Evolutionary conservation across 2,113 vertebrate genomes (phyloP).

Genomic region (Entelurus aequoreus): DNA sequence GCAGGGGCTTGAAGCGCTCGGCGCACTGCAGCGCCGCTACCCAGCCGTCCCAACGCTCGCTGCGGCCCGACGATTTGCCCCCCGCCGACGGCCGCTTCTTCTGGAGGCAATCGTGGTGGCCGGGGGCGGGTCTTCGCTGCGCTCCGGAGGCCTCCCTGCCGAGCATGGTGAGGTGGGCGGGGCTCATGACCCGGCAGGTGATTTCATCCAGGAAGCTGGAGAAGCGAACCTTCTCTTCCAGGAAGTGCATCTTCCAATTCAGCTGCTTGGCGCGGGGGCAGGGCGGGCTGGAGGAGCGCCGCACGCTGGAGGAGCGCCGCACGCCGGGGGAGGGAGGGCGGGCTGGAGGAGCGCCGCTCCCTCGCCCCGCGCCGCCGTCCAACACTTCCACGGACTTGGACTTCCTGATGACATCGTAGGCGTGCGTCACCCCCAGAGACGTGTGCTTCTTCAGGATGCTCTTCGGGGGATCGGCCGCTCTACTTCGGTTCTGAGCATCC

Average conservation of each 20-base stretch:
- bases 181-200: constrained; percentile 74
- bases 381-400: constrained; percentile 69
- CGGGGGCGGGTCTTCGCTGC: constrained; percentile 5
- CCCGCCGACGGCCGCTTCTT: constrained; percentile 14
- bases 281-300: background rate
- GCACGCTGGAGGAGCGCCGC: background rate
- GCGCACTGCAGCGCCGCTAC: constrained; percentile 37
- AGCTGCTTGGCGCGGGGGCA: constrained; percentile 4
- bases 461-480: constrained; percentile 58
- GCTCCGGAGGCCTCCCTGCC: constrained; percentile 18
- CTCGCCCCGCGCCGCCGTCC: constrained; percentile 4
- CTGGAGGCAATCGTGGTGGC: background rate
- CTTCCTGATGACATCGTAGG: constrained; percentile 64
- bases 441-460: constrained; percentile 77
- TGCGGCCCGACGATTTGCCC: constrained; percentile 24
- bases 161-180: constrained; percentile 59
- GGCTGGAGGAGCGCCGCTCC: background rate
- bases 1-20: constrained; percentile 41
- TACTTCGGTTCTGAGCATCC: background rate
- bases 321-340: constrained; percentile 1
- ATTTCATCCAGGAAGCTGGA: constrained; percentile 85
- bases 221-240: constrained; percentile 79
- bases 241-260: constrained; percentile 60
- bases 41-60: constrained; percentile 55
- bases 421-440: constrained; percentile 19